Evolutionary conservation across 30 jellyfish, hydroid and myxozoan species (phyloP).

Genomic region (Chrysaora quinquecirrha): DNA sequence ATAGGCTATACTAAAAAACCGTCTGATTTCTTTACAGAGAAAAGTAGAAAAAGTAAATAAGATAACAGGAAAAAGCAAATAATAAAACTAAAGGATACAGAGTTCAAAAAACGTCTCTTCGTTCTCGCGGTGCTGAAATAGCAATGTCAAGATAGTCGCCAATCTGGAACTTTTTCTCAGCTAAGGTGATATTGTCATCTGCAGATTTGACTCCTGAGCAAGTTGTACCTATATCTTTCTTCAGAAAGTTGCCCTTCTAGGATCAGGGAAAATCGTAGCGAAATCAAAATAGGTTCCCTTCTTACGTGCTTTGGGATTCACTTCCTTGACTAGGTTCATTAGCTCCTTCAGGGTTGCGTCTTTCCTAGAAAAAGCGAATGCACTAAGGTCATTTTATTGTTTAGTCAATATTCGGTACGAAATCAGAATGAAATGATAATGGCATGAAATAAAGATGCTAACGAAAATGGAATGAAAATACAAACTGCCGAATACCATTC

Average conservation of each 20-base stretch:
- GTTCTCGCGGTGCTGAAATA: conserved; percentile 80
- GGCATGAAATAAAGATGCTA: no score
- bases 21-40: no score
- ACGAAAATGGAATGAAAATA: no score
- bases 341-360: conserved; percentile 95
- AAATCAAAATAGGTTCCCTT: conserved; percentile 93
- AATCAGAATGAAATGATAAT: no score
- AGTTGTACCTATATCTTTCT: conserved; percentile 95
- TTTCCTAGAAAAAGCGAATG: conserved; percentile 66
- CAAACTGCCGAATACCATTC: no score
- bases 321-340: conserved; percentile 94
- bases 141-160: conserved; percentile 97
- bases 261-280: conserved; percentile 91
- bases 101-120: conserved; percentile 78
- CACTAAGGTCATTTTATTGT: no score
- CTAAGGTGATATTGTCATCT: conserved; percentile 84
- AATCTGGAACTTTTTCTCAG: conserved; percentile 87
- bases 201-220: conserved; percentile 86
- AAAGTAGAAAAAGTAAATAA: no score
- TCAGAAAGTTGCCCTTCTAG: conserved; percentile 74
- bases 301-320: conserved; percentile 92
- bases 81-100: not conserved
- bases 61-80: no score
- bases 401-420: no score
- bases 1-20: no score